These are phyloP conservation scores for Heliconius hewitsoni DNA, from an alignment of 1,140 invertebrate species.

Conservation along the genomic window DNA sequence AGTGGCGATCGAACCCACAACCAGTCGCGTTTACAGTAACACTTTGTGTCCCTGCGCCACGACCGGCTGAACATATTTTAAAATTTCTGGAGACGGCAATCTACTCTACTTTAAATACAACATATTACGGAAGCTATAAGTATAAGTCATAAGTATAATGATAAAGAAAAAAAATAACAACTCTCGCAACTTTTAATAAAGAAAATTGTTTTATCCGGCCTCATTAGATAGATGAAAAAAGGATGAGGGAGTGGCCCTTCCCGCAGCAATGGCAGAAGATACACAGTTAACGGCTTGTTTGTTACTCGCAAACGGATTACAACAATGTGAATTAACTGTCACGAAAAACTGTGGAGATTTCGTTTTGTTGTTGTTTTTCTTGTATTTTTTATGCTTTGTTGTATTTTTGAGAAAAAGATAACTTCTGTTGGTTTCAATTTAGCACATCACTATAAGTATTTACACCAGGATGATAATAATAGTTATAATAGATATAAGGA, in stretches of 20 bases:
- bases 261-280: slow-evolving; percentile 44
- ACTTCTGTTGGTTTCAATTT: no score
- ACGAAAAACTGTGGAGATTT: slow-evolving; percentile 30
- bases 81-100: background rate
- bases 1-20: no score
- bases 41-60: no score
- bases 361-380: background rate
- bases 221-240: slow-evolving; percentile 47
- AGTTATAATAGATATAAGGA: no score
- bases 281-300: slow-evolving; percentile 50
- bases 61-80: no score
- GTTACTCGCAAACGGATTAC: slow-evolving; percentile 56
- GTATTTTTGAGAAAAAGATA: background rate
- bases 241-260: slow-evolving; percentile 48
- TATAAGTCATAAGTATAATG: background rate
- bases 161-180: background rate
- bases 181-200: slow-evolving; percentile 14
- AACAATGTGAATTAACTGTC: slow-evolving; percentile 32
- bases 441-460: no score
- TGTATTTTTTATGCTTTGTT: background rate
- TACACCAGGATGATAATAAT: no score
- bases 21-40: no score
- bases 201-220: slow-evolving; percentile 39
- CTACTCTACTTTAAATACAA: background rate
- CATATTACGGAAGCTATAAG: no score